Conservation (phyloP, 2,113 vertebrate genomes). For the Steatornis caripensis region DNA sequence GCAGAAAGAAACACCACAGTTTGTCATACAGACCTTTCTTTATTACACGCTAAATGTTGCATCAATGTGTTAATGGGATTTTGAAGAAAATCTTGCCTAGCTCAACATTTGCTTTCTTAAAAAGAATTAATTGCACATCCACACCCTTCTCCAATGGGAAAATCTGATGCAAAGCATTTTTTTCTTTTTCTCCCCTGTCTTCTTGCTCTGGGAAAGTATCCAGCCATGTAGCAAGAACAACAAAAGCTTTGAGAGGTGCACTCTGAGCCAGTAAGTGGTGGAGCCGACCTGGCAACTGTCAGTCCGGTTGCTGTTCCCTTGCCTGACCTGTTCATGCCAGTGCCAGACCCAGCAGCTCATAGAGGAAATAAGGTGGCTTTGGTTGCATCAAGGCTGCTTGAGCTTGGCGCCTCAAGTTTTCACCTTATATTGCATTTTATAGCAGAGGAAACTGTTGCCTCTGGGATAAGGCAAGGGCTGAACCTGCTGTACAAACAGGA, state of each 20-base stretch:
- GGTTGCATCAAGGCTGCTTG: neutral
- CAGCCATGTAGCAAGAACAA: neutral
- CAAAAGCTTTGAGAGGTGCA: neutral
- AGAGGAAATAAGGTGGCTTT: neutral
- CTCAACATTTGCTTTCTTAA: neutral
- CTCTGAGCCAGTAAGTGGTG: neutral
- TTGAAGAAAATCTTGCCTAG: neutral
- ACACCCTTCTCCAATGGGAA: neutral
- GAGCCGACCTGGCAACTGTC: neutral
- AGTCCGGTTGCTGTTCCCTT: neutral
- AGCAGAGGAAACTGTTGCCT: neutral
- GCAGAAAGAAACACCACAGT: neutral
- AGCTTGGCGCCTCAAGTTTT: neutral
- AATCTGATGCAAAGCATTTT: neutral
- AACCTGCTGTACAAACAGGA: neutral
- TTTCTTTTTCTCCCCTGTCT: neutral
- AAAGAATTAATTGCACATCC: neutral
- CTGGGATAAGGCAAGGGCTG: neutral
- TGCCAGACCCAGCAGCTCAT: neutral
- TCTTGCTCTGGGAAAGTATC: neutral
- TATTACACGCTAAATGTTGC: neutral
- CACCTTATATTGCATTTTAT: neutral
- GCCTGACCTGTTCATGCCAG: neutral
- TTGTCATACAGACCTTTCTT: neutral
- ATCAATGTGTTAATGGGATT: neutral